Base-by-base conservation (phyloP, 2,888 invertebrate species). In the Caenorhabditis sp. region DNA sequence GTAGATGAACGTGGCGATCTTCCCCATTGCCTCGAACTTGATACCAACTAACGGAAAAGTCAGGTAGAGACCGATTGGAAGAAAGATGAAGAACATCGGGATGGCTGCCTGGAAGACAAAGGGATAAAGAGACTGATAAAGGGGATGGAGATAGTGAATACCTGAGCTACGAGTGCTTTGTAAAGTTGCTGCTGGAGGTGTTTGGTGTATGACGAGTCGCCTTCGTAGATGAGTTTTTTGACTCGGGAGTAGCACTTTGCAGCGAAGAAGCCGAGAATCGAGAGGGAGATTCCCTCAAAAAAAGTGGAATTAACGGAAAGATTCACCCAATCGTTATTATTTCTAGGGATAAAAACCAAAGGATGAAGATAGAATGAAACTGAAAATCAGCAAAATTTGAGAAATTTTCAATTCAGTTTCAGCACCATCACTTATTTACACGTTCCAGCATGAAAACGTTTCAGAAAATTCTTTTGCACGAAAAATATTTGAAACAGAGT, bases 201-300 rank as follows among this genome's bases (percentile, higher is more conserved):
- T 24, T 60, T 50, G 8, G 78, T 70, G 60, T 50, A 78, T 3
- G 62, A 24, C 4, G 78, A 78, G 15, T 68, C 68, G 4, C 76
- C 76, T 44, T 76, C 67, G 35, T 76, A 67, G 44, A 76, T 76
- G 20, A 76, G 13, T n/a, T 51, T 67, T n/a, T 55, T 68, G 44
- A 76, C 61, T 55, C 47, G 24, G n/a, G 22, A 56, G 40, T 69
- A 62, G 64, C 62, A 69, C 58, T 64, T 70, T 11, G 22, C 26
- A 9, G 60, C 78, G 60, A 65, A 79, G 24, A 20, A 71, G 3
- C 26, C 26, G 5, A 79, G 62, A 11, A 79, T 79, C 5, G 78
- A 70, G 13, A 71, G 22, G 22, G 78, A 79, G 55, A 69, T 51
- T 1, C 37, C 68, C 77, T 77, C 35, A 44, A 74, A 56, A 24